A percentile compares a stretch with the other conserved stretches of the same genome.
These are phyloP conservation scores for Adrianichthys oophorus DNA, from an alignment of 2,797 vertebrate genomes.

Conservation along the genomic window DNA sequence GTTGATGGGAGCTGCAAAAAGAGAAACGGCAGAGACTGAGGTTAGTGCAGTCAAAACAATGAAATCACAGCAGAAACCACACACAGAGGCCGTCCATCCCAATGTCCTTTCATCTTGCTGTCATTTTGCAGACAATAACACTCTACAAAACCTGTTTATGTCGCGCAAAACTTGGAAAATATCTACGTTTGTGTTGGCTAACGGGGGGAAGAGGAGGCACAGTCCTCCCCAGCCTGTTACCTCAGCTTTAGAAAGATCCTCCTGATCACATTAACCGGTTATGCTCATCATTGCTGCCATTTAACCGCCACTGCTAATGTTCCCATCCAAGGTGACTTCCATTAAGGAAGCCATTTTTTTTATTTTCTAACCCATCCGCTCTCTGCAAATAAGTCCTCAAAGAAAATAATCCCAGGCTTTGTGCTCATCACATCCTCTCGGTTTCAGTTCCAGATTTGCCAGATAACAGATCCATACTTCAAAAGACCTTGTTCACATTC, in stretches of 20 bases:
- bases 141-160: not conserved
- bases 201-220: slow-evolving; percentile 47
- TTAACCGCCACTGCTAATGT: slow-evolving; percentile 46
- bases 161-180: not conserved
- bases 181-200: not conserved
- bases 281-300: slow-evolving; percentile 63
- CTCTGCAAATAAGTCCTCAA: slow-evolving; percentile 41
- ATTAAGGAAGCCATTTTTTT: slow-evolving; percentile 51
- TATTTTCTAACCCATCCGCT: slow-evolving; percentile 40
- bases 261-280: slow-evolving; percentile 63
- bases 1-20: slow-evolving; percentile 92
- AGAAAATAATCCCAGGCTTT: slow-evolving; percentile 40
- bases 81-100: not conserved
- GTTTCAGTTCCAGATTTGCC: slow-evolving; percentile 1
- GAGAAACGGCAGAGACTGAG: slow-evolving; percentile 52
- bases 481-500: slow-evolving; percentile 42
- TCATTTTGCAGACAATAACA: not conserved
- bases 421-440: slow-evolving; percentile 40
- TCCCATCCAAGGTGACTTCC: slow-evolving; percentile 70
- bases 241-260: slow-evolving; percentile 56
- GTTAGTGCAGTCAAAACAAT: slow-evolving; percentile 38
- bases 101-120: slow-evolving; percentile 16
- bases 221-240: slow-evolving; percentile 37
- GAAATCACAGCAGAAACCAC: slow-evolving; percentile 1
- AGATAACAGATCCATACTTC: too few relatives aligned